Base-by-base conservation (phyloP, 1,140 invertebrate genomes). In the Ceratina australensis region DNA sequence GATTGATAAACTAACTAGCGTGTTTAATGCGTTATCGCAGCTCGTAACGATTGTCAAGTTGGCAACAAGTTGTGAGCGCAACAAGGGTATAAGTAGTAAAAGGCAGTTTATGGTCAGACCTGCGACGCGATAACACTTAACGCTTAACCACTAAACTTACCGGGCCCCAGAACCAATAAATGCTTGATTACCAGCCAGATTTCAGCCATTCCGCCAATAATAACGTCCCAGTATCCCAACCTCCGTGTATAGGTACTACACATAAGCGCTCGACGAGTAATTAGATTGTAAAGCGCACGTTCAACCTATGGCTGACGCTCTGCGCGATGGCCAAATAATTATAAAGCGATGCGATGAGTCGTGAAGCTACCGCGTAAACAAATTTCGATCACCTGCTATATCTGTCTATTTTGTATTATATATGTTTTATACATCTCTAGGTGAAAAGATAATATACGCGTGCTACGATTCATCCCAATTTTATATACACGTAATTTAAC, bases 221-320 rank as follows among this genome's bases (percentile, higher is more conserved):
- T 59, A 75, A 67, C 52, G 63, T 57, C 12, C 8, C 7, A 26
- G 16, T 2, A 4, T 8, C 22, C 4, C 16, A 7, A 12, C 28
- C 16, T n/a, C 18, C 18, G 5, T 20, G 42, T 50, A 16, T 66
- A 42, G 33, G 33, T 42, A 42, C 33, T 42, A 42, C 33, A 42
- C 33, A 66, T 52, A 52, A 56, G 52, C 50, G 54, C 33, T 60
- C 59, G 59, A 59, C 56, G 54, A 67, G 22, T 59, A 68, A 75
- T 75, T 68, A 59, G 33, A 68, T 75, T 75, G 47, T 57, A 67
- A 74, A 74, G 47, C 16, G 47, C 15, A 20, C 71, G 71, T 64
- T 20, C 57, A 24, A 52, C 16, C 47, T 57, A 18, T 16, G 24
- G 22, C 15, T 47, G 42, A 16, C 69, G 24, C 22, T 33, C 3